Percentiles rank a stretch among this genome's conserved stretches.
Conservation (phyloP, 2,888 invertebrate genomes). For the Eledone cirrhosa region DNA sequence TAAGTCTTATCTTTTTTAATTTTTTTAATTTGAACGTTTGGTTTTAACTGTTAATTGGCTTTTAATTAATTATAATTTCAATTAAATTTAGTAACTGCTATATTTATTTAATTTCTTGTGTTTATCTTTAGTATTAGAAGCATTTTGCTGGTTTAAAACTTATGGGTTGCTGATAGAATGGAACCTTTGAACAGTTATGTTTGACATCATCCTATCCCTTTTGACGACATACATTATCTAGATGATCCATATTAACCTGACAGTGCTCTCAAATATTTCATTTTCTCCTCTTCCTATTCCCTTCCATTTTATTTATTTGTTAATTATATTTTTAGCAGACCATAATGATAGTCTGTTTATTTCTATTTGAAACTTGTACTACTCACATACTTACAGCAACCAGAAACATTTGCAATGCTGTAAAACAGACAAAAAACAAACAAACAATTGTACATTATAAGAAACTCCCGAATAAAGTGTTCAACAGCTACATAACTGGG, state of each 20-base stretch:
- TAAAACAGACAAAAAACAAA: conserved; percentile 12
- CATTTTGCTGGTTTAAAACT: too few relatives aligned
- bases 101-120: too few relatives aligned
- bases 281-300: neutral
- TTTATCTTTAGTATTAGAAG: too few relatives aligned
- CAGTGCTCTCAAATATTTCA: conserved; percentile 16
- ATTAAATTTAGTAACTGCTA: too few relatives aligned
- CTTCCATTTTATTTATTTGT: neutral
- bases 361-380: conserved; percentile 10
- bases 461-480: conserved; percentile 27
- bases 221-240: conserved; percentile 7
- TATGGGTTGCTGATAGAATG: conserved; percentile 18
- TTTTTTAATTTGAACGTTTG: too few relatives aligned
- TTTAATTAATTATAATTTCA: too few relatives aligned
- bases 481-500: conserved; percentile 26
- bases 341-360: conserved; percentile 17
- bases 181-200: conserved; percentile 23
- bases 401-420: conserved; percentile 15
- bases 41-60: too few relatives aligned
- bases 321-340: conserved; percentile 15
- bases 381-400: conserved; percentile 10
- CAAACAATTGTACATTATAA: neutral
- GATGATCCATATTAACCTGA: conserved; percentile 1
- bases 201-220: conserved; percentile 21
- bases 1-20: too few relatives aligned